Conservation (phyloP, 2,888 invertebrate genomes). For the Clunio marinus region DNA sequence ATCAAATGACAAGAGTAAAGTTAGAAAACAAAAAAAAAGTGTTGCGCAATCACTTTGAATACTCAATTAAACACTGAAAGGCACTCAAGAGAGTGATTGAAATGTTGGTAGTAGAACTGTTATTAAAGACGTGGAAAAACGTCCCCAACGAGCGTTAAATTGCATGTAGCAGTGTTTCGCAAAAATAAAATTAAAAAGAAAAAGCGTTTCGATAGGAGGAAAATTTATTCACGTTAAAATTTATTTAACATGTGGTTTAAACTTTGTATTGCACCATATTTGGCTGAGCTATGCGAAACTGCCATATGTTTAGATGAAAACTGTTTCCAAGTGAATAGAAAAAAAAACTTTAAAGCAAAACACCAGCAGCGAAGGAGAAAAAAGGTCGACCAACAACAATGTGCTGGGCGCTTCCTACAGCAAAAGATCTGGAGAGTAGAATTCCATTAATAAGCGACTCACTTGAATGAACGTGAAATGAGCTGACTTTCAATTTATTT, state of each 20-base stretch:
- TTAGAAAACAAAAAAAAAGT: too few relatives aligned
- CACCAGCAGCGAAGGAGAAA: conserved; percentile 9
- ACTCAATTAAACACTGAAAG: conserved; percentile 8
- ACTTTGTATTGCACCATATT: not conserved
- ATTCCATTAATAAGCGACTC: not conserved
- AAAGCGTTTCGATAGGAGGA: conserved; percentile 5
- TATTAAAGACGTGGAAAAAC: not conserved
- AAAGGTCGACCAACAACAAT: not conserved
- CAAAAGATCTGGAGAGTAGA: not conserved
- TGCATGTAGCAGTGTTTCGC: not conserved
- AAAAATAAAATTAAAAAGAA: too few relatives aligned
- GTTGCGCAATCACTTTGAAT: not conserved
- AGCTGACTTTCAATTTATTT: not conserved
- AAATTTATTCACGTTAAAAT: conserved; percentile 5
- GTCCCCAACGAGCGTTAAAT: not conserved
- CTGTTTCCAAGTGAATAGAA: not conserved
- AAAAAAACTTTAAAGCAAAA: not conserved
- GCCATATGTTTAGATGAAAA: conserved; percentile 4
- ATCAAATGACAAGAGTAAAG: conserved; percentile 15
- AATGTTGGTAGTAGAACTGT: conserved; percentile 14
- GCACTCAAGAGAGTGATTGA: not conserved
- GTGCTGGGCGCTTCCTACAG: conserved; percentile 11
- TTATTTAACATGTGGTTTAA: not conserved
- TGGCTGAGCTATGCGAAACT: conserved; percentile 1
- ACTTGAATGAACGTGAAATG: not conserved